Conservation (phyloP, 2,797 vertebrate genomes). For the Tamandua tetradactyla region DNA sequence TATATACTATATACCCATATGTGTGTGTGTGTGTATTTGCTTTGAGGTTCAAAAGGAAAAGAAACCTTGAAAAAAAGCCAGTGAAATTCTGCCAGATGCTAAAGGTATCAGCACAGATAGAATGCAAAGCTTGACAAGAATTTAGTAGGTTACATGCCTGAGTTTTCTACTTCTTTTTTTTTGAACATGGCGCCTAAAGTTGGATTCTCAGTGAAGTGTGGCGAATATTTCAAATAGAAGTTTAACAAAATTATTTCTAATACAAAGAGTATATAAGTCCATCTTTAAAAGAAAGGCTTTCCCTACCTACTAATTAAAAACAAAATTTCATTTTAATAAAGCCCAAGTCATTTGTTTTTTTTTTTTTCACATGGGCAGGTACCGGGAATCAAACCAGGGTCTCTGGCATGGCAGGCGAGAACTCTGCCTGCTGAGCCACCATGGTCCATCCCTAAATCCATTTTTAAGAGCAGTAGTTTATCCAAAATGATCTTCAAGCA, state of each 20-base stretch:
- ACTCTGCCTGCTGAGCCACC: too few relatives aligned
- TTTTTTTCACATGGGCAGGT: too few relatives aligned
- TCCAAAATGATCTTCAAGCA: background rate
- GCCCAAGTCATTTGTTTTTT: too few relatives aligned
- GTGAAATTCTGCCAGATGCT: background rate
- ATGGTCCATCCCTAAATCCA: too few relatives aligned
- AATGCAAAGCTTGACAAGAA: background rate
- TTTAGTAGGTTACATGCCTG: background rate
- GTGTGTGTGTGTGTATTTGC: too few relatives aligned
- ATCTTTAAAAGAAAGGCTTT: slow-evolving; percentile 32
- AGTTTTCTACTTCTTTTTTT: background rate
- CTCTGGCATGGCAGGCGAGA: too few relatives aligned
- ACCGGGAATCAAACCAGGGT: too few relatives aligned
- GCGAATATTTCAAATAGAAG: background rate
- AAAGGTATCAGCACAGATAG: background rate
- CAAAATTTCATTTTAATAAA: background rate
- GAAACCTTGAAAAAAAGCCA: background rate
- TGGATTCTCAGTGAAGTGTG: background rate
- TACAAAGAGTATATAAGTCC: background rate
- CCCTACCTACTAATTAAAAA: background rate
- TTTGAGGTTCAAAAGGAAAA: slow-evolving; percentile 1
- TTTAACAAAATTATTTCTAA: background rate
- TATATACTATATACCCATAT: background rate
- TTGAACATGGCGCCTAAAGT: background rate
- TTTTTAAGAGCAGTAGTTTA: slow-evolving; percentile 31